Evolutionary conservation across 2,113 vertebrate genomes (phyloP), one percentile per base, ranked within the genome.

Genomic region (Pogonocichla stellata): DNA sequence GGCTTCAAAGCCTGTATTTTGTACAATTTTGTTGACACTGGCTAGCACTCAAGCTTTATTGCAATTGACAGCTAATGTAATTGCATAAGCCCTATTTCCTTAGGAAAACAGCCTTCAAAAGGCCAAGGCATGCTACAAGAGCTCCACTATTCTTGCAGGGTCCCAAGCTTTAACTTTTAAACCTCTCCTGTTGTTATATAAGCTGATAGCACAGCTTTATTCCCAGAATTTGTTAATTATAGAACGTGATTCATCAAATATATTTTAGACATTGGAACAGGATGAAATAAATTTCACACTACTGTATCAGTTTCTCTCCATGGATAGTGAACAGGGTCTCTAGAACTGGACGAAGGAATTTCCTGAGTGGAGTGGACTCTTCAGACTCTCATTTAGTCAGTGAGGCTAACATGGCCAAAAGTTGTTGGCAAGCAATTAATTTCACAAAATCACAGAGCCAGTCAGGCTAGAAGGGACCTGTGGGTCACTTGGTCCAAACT

Each of bases 61-160:
- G 47, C 62, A 69, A 83, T 33, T 61, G 74, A 42, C 53, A 83
- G 14, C 26, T 53, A 82, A 33, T 36, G 31, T 69, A 72, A 94
- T 66, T 88, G n/a, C 62, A 45, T 85, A 72, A 92, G 40, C 25
- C 33, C 10, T 38, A 42, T 80, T 92, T 93, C 79, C 66, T 80
- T 61, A 82, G 81, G 78, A 94, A 93, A 79, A 11, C 24, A 85
- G 18, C 23, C 64, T 92, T 50, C 42, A 66, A 88, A 88, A 86
- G 51, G 70, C 3, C 31, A 65, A 42, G 40, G 24, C n/a, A 69
- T 38, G 40, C 31, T 72, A 24, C 36, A 22, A 81, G 24, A 58
- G 16, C 19, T 75, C 10, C 22, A 66, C 26, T 54, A 34, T 36
- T 36, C 43, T 75, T 91, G 36, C 1, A 10, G 7, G 15, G 53